Evolutionary conservation across 2,113 vertebrate species (phyloP).

Genomic region (Penelope pileata): DNA sequence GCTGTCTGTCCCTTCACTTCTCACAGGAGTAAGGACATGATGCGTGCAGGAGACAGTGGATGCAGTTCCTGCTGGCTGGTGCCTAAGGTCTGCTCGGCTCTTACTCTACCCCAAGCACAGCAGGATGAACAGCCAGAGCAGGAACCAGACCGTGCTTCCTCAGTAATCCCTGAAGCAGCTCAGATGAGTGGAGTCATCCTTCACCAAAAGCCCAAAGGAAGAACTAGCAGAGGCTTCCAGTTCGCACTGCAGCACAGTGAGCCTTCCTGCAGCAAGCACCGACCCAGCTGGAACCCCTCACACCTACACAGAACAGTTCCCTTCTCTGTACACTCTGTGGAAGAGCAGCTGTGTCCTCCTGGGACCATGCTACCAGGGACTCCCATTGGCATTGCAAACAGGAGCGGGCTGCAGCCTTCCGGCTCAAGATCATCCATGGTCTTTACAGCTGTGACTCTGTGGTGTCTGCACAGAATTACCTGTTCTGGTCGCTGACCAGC

Average conservation of each 20-base stretch:
- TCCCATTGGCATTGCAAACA: not conserved
- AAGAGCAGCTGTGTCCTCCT: not conserved
- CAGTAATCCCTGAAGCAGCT: not conserved
- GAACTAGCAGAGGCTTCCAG: not conserved
- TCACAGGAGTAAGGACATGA: not conserved
- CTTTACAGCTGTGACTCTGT: not conserved
- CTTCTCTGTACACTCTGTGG: not conserved
- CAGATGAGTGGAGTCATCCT: not conserved
- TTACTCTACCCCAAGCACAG: not conserved
- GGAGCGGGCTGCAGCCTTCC: not conserved
- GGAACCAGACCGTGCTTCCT: not conserved
- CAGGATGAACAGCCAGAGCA: not conserved
- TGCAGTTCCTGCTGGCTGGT: not conserved
- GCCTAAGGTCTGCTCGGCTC: not conserved
- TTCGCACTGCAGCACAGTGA: fast-evolving
- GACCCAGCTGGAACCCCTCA: not conserved
- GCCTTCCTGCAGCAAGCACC: not conserved
- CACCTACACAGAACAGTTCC: not conserved
- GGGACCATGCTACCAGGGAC: not conserved
- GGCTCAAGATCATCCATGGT: not conserved
- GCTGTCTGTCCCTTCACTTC: not conserved
- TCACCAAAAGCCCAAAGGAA: not conserved
- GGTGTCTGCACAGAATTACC: not conserved
- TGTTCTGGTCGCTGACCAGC: not conserved
- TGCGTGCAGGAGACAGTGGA: not conserved